phyloP scores from a whole-genome alignment of 2,113 vertebrate genomes.

The Bettongia penicillata region DNA sequence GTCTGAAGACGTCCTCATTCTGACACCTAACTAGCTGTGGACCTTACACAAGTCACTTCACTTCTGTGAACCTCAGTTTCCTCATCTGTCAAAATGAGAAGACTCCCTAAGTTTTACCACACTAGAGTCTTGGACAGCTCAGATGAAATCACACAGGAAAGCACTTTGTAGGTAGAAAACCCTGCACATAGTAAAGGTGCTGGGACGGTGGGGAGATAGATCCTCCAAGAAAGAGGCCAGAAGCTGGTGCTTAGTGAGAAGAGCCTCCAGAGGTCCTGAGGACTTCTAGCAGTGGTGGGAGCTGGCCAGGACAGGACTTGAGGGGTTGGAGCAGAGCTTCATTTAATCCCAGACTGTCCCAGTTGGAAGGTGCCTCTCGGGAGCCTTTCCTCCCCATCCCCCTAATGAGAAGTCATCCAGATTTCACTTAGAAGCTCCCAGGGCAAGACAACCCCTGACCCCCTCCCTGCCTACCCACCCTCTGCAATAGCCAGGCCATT shows the following conservation, averaged over 20 bases:
- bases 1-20: no score
- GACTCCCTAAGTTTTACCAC: background rate
- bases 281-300: background rate
- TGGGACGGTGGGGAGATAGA: background rate
- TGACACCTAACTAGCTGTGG: no score
- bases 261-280: background rate
- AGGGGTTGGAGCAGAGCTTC: background rate
- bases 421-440: background rate
- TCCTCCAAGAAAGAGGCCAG: background rate
- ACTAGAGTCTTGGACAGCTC: background rate
- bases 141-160: background rate
- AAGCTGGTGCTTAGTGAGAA: background rate
- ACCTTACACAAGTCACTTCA: no score
- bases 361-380: background rate
- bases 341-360: background rate
- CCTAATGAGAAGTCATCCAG: background rate
- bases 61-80: background rate
- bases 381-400: background rate
- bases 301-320: background rate
- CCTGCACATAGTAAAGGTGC: background rate
- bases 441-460: background rate
- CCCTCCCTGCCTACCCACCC: no score
- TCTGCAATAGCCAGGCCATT: background rate
- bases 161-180: background rate
- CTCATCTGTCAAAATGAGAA: background rate